Percentiles rank a stretch among this genome's conserved stretches.
Conservation (phyloP, 2,797 vertebrate genomes). For the Gallinago nigripennis region DNA sequence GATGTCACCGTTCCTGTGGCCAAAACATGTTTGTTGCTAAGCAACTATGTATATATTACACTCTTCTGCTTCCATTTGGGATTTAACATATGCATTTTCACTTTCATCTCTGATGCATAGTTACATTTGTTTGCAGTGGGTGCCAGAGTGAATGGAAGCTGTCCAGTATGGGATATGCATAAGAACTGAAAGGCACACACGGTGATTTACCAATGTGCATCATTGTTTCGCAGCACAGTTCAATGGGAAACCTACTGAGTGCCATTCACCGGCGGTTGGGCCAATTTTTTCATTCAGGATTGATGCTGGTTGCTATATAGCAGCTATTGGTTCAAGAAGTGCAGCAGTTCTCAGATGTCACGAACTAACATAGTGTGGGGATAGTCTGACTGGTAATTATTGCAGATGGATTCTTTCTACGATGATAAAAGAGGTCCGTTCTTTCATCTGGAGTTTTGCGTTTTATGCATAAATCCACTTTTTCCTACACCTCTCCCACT, state of each 20-base stretch:
- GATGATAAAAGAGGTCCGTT: background rate
- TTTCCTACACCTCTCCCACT: constrained; percentile 23
- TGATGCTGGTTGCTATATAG: constrained; percentile 44
- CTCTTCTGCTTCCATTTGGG: constrained; percentile 66
- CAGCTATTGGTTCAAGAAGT: constrained; percentile 24
- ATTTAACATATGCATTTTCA: constrained; percentile 72
- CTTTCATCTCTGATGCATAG: constrained; percentile 71
- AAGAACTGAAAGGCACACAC: constrained; percentile 61
- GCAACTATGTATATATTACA: constrained; percentile 75
- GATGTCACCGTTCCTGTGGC: constrained; percentile 65
- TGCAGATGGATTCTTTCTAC: constrained; percentile 10
- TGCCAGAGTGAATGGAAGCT: constrained; percentile 70
- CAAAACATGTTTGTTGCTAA: constrained; percentile 75
- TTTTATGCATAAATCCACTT: constrained; percentile 26
- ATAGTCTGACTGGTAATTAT: constrained; percentile 42
- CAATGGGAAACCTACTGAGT: constrained; percentile 63
- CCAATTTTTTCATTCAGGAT: constrained; percentile 60
- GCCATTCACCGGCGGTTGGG: constrained; percentile 60
- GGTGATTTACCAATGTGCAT: constrained; percentile 62
- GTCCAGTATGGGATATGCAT: constrained; percentile 68
- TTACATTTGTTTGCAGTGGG: constrained; percentile 71
- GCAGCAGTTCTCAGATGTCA: constrained; percentile 53
- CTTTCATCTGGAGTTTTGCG: constrained; percentile 39
- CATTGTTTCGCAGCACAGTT: constrained; percentile 57
- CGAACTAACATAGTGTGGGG: background rate